Base-by-base conservation (phyloP, 2,113 vertebrate genomes). In the Baryphthengus martii region DNA sequence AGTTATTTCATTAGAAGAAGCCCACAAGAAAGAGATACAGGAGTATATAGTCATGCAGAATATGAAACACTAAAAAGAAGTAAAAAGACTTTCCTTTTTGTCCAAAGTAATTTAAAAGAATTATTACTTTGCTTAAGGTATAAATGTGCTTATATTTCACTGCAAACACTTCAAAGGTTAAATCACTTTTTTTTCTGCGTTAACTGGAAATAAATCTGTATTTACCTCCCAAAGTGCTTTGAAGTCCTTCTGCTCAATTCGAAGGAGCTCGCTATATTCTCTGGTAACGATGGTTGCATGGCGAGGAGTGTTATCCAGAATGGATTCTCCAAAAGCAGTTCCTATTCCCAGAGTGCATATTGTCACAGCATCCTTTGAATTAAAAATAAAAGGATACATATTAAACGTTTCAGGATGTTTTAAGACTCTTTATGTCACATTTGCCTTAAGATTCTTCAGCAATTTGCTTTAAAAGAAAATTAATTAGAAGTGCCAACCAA, bases 281-380 rank as follows among this genome's bases (percentile, higher is more conserved):
- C 98, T 98, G 25, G 99, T 99, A 94, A 99, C 98, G 7, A 99
- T 99, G 92, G 99, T 99, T 24, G 99, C 99, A 95, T 99, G 99
- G 77, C 99, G 98, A 49, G 99, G 99, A 9, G 99, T 99, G 97
- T 99, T 99, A 97, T 99, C 99, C 97, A 99, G 97, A 96, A 99
- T 99, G 25, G 99, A 99, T 97, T 99, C 99, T 97, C 99, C 99
- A 87, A 99, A 99, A 52, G 99, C 99, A 1, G 99, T 99, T 96
- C 99, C 99, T n/a, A 99, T 98, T 89, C 99, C 99, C 98, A 99
- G 96, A 16, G 99, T 99, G 90, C 99, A 99, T 96, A 99, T 99
- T 63, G 98, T 99, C 96, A 99, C 99, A 19, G 99, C 98, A 98
- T 99, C 99, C 99, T 99, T 95, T 62, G 87, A 92, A 97, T 58